These are phyloP conservation scores for Podotricha telesiphe DNA, from an alignment of 2,888 invertebrate species.

Conservation along the genomic window DNA sequence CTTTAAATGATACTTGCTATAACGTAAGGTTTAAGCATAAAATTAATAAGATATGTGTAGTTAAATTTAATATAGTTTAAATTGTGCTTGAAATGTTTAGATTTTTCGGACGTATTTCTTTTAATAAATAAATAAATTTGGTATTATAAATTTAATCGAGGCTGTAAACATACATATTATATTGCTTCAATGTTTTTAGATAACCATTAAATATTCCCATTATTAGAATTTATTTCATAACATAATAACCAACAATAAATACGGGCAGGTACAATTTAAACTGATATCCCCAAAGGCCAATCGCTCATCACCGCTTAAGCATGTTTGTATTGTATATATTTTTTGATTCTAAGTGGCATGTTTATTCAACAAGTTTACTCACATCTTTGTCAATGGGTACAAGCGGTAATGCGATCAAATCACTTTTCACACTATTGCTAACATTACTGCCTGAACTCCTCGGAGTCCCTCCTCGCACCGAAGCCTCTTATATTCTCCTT, in stretches of 20 bases:
- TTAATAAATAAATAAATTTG: no score
- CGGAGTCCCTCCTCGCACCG: constrained; percentile 70
- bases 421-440: constrained; percentile 75
- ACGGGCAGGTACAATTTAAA: constrained; percentile 71
- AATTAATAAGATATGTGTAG: constrained; percentile 62
- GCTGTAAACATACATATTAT: neutral
- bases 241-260: neutral
- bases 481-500: constrained; percentile 50
- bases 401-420: constrained; percentile 73
- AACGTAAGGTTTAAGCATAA: constrained; percentile 53
- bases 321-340: constrained; percentile 67
- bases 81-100: constrained; percentile 61
- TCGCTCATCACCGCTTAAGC: constrained; percentile 79
- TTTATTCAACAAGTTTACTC: constrained; percentile 71
- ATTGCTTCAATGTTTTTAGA: no score
- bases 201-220: no score
- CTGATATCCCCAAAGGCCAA: constrained; percentile 67
- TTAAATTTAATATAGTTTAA: constrained; percentile 59
- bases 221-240: no score
- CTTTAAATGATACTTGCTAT: constrained; percentile 79
- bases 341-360: constrained; percentile 77
- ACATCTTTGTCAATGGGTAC: constrained; percentile 73
- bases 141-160: neutral
- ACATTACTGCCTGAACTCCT: constrained; percentile 67
- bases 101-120: no score